A percentile compares a stretch with the other conserved stretches of the same genome.
Conservation (phyloP, 2,888 invertebrate genomes). For the Tetragonisca angustula region DNA sequence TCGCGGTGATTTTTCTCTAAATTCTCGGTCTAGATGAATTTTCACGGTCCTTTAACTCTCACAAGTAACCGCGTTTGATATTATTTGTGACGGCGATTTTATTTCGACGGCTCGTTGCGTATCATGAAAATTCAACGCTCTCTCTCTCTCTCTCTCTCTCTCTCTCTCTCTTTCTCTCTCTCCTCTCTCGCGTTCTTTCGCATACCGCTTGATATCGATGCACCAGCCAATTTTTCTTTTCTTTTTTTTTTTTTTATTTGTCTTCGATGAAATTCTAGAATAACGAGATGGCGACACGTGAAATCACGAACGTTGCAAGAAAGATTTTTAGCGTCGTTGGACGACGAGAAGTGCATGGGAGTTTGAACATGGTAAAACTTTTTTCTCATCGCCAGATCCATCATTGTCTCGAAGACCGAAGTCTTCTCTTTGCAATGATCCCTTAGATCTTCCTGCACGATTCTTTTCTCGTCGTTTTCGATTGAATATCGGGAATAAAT, state of each 20-base stretch:
- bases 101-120: slow-evolving; percentile 34
- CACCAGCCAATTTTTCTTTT: not conserved
- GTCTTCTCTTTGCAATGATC: no score
- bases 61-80: slow-evolving; percentile 35
- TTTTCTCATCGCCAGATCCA: no score
- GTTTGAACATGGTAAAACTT: no score
- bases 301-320: not conserved
- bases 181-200: slow-evolving; percentile 26
- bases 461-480: no score
- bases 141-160: not conserved
- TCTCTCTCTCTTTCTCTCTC: not conserved
- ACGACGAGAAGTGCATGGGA: no score
- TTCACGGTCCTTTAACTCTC: slow-evolving; percentile 26
- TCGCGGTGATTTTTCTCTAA: slow-evolving; percentile 35
- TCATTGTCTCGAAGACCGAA: no score
- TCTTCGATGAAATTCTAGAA: not conserved
- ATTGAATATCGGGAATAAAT: no score
- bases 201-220: slow-evolving; percentile 13
- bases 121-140: slow-evolving; percentile 33
- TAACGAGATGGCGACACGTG: not conserved
- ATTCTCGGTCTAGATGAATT: slow-evolving; percentile 43
- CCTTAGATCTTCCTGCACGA: no score
- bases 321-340: not conserved
- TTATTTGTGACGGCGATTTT: slow-evolving; percentile 30
- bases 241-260: not conserved